A percentile compares a stretch with the other conserved stretches of the same genome.
phyloP scores from a whole-genome alignment of 2,888 invertebrate genomes.

The Unio delphinus region DNA sequence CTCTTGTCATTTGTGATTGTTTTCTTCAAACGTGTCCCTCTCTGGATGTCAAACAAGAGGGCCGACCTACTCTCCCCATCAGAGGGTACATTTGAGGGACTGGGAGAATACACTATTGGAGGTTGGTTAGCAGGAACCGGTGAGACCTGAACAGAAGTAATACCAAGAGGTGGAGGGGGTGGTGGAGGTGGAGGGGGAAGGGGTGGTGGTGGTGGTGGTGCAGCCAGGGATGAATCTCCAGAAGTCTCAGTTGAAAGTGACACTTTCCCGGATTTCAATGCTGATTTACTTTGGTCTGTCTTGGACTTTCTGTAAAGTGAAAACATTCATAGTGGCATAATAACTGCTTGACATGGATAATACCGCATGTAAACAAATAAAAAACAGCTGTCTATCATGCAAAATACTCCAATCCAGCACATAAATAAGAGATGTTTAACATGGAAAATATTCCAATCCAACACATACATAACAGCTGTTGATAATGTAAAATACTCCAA shows the following conservation, averaged over 20 bases:
- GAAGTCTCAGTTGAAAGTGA: conserved; percentile 4
- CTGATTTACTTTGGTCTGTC: conserved; percentile 1
- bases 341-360: no score
- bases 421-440: no score
- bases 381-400: no score
- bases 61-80: conserved; percentile 37
- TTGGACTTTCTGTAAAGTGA: conserved; percentile 12
- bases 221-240: conserved; percentile 4
- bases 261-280: conserved; percentile 1
- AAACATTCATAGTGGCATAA: not conserved
- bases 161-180: conserved; percentile 17
- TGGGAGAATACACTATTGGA: conserved; percentile 11
- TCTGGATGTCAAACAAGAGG: conserved; percentile 48
- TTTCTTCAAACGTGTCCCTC: conserved; percentile 50
- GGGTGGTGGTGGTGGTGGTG: conserved; percentile 20
- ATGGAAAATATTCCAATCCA: no score
- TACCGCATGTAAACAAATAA: no score
- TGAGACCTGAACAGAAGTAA: conserved; percentile 27
- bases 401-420: no score
- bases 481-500: no score
- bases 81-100: conserved; percentile 8
- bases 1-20: conserved; percentile 57
- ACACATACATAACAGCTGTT: no score
- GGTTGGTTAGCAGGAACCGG: conserved; percentile 24
- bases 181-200: conserved; percentile 25